Evolutionary conservation across 2,888 invertebrate genomes (phyloP), one percentile per base, ranked within the genome.

Genomic region (Tanypteryx hageni): DNA sequence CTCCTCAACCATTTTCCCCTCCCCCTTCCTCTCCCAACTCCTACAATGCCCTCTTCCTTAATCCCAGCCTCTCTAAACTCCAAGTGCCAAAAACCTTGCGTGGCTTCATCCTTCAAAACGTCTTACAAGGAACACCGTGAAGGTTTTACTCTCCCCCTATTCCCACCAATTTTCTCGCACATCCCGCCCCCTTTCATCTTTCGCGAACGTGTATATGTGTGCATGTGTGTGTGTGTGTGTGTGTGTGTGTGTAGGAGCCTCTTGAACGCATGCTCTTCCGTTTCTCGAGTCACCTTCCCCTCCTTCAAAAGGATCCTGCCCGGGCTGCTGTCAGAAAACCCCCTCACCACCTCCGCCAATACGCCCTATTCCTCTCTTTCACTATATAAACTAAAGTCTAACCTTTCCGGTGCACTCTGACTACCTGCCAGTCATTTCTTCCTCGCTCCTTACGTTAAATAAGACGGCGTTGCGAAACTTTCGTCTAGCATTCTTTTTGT

Each of bases 91-190:
- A 68, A 89, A 89, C 64, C 89, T 56, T 64, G n/a, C 13, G 64
- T n/a, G 64, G 18, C 68, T 89, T 89, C 89, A 89, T 89, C 89
- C 44, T 68, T 89, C 89, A 89, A 89, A 89, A 68, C 31, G 89
- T 64, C 64, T 89, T 89, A 64, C 44, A 44, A 27, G 10, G 64
- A 83, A n/a, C 56, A 57, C 56, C 83, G n/a, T 11, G 14, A 13
- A 56, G 57, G 84, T 84, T 57, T 56, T 31, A 22, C 56, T 82
- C 82, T 27, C 82, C 22, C 18, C 27, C 82, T 27, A 22, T 22
- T 31, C 82, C 27, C 18, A 27, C 44, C 57, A 44, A 11, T 84
- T 44, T 44, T 44, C 27, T 56, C 84, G 18, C 44, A 18, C 1
- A 64, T 3, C 3, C 64, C 64, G 3, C 64, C 14, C n/a, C 64